Conservation (phyloP, 2,797 vertebrate species). For the Centropyge bicolor region DNA sequence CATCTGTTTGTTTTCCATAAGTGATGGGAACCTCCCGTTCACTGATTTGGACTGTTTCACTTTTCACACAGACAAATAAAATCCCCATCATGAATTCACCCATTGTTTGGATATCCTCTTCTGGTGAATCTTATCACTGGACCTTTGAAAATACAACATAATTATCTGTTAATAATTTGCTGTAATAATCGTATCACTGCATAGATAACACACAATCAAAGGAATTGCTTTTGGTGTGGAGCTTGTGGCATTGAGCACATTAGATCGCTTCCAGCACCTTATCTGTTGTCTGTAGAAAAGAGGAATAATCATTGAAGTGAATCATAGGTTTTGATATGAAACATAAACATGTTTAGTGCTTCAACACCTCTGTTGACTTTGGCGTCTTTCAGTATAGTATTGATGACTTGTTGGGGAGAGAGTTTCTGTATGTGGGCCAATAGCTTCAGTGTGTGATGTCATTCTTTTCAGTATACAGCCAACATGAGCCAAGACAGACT, state of each 20-base stretch:
- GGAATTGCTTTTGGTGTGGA: background rate
- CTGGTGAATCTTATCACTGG: background rate
- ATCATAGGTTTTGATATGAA: background rate
- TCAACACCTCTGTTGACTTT: background rate
- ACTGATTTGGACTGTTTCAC: background rate
- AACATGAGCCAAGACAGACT: background rate
- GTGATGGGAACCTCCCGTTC: background rate
- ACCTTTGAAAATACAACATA: background rate
- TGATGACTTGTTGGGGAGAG: constrained; percentile 3
- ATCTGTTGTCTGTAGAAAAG: background rate
- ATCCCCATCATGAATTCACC: background rate
- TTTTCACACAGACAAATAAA: background rate
- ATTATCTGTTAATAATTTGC: background rate
- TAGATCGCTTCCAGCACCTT: background rate
- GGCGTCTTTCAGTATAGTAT: background rate
- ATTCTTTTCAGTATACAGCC: constrained; percentile 37
- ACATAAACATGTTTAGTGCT: background rate
- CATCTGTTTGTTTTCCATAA: no score
- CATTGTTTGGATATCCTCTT: background rate
- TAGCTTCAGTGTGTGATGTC: constrained; percentile 58
- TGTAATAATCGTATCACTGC: no score
- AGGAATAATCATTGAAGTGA: background rate
- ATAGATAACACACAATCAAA: background rate
- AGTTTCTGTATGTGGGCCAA: background rate
- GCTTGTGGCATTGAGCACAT: background rate